A percentile compares a stretch with the other conserved stretches of the same genome.
These are phyloP conservation scores for Tipula helvola DNA, from an alignment of 2,888 invertebrate genomes.

Conservation along the genomic window DNA sequence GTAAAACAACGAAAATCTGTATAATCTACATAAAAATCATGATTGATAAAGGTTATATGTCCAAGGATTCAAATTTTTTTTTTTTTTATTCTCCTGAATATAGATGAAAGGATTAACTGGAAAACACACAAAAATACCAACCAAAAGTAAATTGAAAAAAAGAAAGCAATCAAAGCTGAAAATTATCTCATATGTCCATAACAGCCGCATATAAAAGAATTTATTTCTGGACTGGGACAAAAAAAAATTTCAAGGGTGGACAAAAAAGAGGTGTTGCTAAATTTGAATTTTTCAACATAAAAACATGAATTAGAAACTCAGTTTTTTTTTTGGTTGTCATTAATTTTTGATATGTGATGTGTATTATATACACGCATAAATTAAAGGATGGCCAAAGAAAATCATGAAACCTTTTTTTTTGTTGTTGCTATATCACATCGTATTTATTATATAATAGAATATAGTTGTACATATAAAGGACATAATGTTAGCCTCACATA, in stretches of 20 bases:
- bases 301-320: neutral
- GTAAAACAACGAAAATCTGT: neutral
- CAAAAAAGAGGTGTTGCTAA: neutral
- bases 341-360: neutral
- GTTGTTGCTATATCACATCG: neutral
- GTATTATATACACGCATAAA: neutral
- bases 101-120: neutral
- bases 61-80: neutral
- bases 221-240: neutral
- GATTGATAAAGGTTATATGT: neutral
- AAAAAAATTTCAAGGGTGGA: neutral
- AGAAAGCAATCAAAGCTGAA: neutral
- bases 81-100: neutral
- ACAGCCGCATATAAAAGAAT: neutral
- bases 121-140: neutral
- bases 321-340: neutral
- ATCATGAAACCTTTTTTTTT: neutral
- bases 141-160: neutral
- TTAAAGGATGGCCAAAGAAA: neutral
- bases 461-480: neutral
- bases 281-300: neutral
- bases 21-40: neutral
- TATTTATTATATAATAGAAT: neutral
- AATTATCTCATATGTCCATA: neutral
- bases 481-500: neutral